A percentile compares a stretch with the other conserved stretches of the same genome.
Conservation (phyloP, 2,797 vertebrate genomes). For the Danionella dracula region DNA sequence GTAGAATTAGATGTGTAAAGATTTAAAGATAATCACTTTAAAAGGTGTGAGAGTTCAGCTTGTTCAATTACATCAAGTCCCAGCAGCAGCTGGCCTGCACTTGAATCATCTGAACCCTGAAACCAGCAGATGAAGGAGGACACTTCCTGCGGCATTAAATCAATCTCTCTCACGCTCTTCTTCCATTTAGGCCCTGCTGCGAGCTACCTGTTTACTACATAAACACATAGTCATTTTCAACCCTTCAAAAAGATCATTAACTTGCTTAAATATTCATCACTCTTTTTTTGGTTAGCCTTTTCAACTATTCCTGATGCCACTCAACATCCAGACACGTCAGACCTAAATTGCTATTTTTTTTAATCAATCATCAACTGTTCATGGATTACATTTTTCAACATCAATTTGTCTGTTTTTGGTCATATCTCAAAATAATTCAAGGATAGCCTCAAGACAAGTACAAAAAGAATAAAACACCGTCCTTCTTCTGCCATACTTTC, state of each 20-base stretch:
- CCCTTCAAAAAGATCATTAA: background rate
- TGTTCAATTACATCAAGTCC: constrained; percentile 11
- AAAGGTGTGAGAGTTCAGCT: constrained; percentile 7
- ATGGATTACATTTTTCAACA: background rate
- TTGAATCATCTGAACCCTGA: constrained; percentile 21
- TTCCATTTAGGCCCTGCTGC: background rate
- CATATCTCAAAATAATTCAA: constrained; percentile 25
- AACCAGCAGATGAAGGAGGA: constrained; percentile 18
- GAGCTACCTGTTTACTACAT: background rate
- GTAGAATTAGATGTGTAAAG: constrained; percentile 2
- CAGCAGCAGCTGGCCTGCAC: background rate
- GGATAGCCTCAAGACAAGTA: constrained; percentile 10
- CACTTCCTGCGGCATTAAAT: background rate
- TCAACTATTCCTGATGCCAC: background rate
- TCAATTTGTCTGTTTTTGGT: background rate
- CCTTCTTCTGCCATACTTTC: background rate
- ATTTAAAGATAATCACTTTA: constrained; percentile 15
- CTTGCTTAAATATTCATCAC: background rate
- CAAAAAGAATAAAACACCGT: constrained; percentile 30
- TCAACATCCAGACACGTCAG: no score
- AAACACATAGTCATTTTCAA: background rate
- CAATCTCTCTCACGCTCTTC: background rate
- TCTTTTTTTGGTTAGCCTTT: background rate
- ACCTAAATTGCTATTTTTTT: no score
- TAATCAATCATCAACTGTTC: no score